Evolutionary conservation across 2,888 invertebrate species (phyloP), one percentile per base, ranked within the genome.

Genomic region (Apamea crenata): DNA sequence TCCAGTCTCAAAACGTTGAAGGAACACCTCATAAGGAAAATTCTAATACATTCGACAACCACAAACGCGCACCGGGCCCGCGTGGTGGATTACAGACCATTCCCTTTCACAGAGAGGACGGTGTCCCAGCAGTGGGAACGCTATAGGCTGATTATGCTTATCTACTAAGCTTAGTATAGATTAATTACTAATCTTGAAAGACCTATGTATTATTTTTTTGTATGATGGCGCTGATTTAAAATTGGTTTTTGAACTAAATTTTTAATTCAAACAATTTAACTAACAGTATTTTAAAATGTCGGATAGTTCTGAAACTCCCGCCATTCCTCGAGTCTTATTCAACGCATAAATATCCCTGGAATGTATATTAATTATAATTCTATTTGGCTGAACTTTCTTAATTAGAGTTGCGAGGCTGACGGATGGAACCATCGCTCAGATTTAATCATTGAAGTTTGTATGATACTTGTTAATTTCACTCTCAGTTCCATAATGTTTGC

Each of bases 331-430:
- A 81, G 59, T 72, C 65, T 66, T 63, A 77, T 84, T 66, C 36
- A 21, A 72, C 53, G 66, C 61, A 71, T 74, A 77, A 81, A 78
- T 86, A 82, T 86, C 71, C 76, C 21, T 10, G 67, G 66, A 86
- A 83, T 82, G 77, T 83, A 44, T 81, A 85, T 84, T 81, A 86
- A 84, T 88, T 81, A 79, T 77, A 82, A 86, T 86, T 87, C 50
- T 84, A 84, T 88, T 88, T 82, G 63, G 77, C 69, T 32, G 72
- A 88, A 88, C 84, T 88, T 88, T 84, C 70, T 84, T 84, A 86
- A 88, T 88, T 82, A 88, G 53, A 80, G 67, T 81, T 84, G 63
- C 40, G 56, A 77, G 78, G 59, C 44, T 82, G 77, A 85, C 75
- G 82, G 78, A 88, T 88, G 78, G 72, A 82, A 80, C 86, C 88